Conservation (phyloP, 2,113 vertebrate species). For the Numenius arquata region DNA sequence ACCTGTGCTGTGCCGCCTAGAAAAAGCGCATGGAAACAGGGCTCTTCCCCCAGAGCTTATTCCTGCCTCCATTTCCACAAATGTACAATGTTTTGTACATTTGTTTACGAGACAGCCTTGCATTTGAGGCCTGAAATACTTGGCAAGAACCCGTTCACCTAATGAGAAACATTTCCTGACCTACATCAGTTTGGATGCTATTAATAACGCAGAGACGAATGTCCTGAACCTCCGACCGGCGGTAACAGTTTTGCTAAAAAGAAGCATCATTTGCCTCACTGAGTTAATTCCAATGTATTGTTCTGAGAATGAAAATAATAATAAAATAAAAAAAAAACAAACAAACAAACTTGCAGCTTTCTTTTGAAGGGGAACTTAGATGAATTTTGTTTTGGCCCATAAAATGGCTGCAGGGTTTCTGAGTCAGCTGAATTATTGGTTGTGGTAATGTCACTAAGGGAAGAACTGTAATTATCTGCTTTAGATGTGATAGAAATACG, state of each 20-base stretch:
- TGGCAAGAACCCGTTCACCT: slow-evolving; percentile 47
- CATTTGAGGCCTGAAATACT: slow-evolving; percentile 47
- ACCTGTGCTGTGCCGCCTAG: not conserved
- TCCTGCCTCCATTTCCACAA: not conserved
- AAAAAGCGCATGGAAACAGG: not conserved
- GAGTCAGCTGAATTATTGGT: slow-evolving; percentile 13
- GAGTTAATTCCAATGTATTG: not conserved
- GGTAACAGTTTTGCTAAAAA: slow-evolving; percentile 1
- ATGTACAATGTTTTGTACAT: not conserved
- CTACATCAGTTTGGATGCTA: slow-evolving; percentile 58
- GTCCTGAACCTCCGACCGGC: not conserved
- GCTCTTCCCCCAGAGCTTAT: not conserved
- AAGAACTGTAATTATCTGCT: not conserved
- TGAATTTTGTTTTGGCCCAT: not conserved
- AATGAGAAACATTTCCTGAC: slow-evolving; percentile 66
- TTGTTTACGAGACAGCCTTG: slow-evolving; percentile 49
- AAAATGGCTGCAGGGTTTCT: not conserved
- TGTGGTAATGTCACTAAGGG: not conserved
- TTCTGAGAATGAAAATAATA: not conserved
- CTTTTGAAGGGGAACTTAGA: not conserved
- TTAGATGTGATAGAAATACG: not conserved
- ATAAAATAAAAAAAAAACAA: not conserved
- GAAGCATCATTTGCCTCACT: slow-evolving; percentile 7
- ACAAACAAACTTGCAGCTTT: not conserved
- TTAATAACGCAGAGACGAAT: slow-evolving; percentile 32